phyloP scores from a whole-genome alignment of 2,113 vertebrate species.

The Kryptolebias marmoratus region DNA sequence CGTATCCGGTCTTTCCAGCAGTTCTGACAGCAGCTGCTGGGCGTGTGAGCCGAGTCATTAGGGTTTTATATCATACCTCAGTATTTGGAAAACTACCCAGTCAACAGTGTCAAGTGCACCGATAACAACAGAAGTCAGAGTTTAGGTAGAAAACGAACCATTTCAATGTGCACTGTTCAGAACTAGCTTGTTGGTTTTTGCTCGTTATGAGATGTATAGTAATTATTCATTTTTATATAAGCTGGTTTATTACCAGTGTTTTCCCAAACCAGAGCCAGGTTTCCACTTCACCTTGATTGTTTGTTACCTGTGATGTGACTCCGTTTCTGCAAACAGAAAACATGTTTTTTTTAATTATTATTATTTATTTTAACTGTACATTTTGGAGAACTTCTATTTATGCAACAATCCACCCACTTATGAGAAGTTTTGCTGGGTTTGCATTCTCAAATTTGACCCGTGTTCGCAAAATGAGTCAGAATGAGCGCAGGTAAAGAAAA shows the following conservation, averaged over 20 bases:
- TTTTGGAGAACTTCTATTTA: no score
- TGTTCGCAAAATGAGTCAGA: no score
- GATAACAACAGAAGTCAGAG: not conserved
- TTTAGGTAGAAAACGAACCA: not conserved
- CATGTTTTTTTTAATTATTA: no score
- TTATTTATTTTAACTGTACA: no score
- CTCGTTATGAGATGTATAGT: constrained; percentile 14
- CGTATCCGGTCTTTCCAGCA: constrained; percentile 16
- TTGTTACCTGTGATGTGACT: constrained; percentile 30
- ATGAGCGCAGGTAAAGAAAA: no score
- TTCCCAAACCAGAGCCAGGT: constrained; percentile 27
- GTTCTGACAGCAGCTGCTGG: constrained; percentile 24
- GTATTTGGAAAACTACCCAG: constrained; percentile 6
- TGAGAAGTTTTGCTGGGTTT: no score
- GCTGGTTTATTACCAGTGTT: constrained; percentile 17
- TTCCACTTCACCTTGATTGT: constrained; percentile 5
- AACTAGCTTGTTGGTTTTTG: not conserved
- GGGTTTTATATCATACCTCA: not conserved
- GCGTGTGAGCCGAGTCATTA: not conserved
- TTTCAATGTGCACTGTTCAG: no score
- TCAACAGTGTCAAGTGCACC: not conserved
- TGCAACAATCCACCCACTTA: no score
- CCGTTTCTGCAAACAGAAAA: constrained; percentile 4
- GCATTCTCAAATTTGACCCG: no score
- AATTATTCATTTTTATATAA: not conserved